Evolutionary conservation across 2,888 invertebrate species (phyloP), one percentile per base, ranked within the genome.

Genomic region (Hydrotaea cyrtoneurina): DNA sequence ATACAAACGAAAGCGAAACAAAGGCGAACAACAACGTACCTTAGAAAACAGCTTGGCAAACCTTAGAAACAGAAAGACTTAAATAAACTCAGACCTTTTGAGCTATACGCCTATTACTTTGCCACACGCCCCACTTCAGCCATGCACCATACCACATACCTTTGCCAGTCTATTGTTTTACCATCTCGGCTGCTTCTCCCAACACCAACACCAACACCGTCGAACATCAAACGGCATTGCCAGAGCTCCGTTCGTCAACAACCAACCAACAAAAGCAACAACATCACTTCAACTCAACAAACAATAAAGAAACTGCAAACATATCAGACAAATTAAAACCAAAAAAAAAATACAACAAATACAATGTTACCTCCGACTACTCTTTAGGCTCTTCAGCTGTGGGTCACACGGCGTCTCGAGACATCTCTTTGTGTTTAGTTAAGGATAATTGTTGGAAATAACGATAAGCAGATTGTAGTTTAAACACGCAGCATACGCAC

Each of bases 241-340:
- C n/a, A 69, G 57, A 46, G 15, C 26, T n/a, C n/a, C 23, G 19
- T 26, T 19, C 10, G 5, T n/a, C n/a, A n/a, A n/a, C n/a, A n/a
- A n/a, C 1, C 39, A 21, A 2, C 69, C 73, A 3, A 74, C 46
- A 17, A 39, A 10, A 13, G 17, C 10, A n/a, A 50, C 69, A 78
- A 19, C 53, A 62, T n/a, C 64, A 21, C 53, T 17, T 66, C n/a
- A 46, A 43, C 5, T 2, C 73, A 50, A 83, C 72, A 43, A n/a
- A 69, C 78, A 81, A 80, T 74, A 72, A 80, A 71, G 71, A 72
- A 78, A 23, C 71, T 10, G 31, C 17, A 50, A 26, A 64, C 50
- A 46, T 46, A 72, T 23, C 71, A 75, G 57, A 80, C 39, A 23
- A 59, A 74, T 8, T 21, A 78, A 62, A 53, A 39, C 13, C 55